Evolutionary conservation across 2,113 vertebrate genomes (phyloP).

Genomic region (Lasiurus borealis): DNA sequence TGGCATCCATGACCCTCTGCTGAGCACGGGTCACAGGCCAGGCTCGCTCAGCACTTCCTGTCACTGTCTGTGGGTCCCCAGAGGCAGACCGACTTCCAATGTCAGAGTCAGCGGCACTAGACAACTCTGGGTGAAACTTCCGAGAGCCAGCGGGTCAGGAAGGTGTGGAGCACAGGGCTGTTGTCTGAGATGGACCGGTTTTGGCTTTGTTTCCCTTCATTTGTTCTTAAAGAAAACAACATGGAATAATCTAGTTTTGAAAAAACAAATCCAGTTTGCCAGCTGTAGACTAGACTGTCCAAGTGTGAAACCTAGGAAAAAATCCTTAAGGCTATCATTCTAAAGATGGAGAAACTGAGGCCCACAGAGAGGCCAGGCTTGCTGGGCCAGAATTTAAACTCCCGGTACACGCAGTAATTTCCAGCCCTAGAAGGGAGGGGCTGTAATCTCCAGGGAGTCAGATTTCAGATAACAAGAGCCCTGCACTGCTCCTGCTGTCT

Average conservation of each 20-base stretch:
- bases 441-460: too few species aligned
- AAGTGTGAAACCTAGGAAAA: background rate
- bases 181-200: background rate
- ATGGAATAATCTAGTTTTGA: background rate
- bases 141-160: background rate
- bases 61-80: background rate
- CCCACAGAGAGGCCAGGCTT: background rate
- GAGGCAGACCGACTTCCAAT: background rate
- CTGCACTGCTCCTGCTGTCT: background rate
- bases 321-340: background rate
- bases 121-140: background rate
- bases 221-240: conserved; percentile 41
- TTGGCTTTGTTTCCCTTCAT: background rate
- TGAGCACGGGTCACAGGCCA: background rate
- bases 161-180: background rate
- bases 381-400: background rate
- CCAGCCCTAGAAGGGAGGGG: background rate
- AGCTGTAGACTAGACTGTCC: background rate
- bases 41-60: background rate
- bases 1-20: background rate
- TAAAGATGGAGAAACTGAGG: background rate
- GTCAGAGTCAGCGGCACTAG: background rate
- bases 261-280: background rate
- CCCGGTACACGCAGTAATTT: background rate
- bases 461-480: background rate